A percentile compares a stretch with the other conserved stretches of the same genome.
Conservation (phyloP, 2,888 invertebrate species). For the Barypeithes pellucidus region DNA sequence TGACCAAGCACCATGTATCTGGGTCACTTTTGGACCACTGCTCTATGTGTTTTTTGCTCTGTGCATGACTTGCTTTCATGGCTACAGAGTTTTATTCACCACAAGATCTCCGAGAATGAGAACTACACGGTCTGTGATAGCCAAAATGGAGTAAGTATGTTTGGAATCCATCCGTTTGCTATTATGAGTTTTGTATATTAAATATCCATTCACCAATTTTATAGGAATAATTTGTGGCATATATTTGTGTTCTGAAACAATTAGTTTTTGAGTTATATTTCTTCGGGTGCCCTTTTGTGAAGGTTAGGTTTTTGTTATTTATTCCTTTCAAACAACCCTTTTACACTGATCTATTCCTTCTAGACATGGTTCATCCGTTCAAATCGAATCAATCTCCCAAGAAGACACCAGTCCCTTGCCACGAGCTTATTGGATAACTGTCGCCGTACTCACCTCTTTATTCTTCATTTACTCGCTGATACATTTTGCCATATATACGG, state of each 20-base stretch:
- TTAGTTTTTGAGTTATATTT: no score
- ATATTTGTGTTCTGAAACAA: no score
- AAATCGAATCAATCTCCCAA: conserved; percentile 77
- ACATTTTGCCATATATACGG: conserved; percentile 80
- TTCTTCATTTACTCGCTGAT: conserved; percentile 79
- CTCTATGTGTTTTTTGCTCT: conserved; percentile 77
- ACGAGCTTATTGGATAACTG: conserved; percentile 79
- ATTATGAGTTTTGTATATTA: no score
- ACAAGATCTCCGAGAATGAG: conserved; percentile 64
- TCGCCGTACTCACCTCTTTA: conserved; percentile 76
- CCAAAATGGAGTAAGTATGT: conserved; percentile 66
- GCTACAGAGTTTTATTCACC: conserved; percentile 75
- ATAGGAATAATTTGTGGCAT: no score
- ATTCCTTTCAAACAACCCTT: no score
- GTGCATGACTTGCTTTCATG: conserved; percentile 79
- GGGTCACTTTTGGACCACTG: conserved; percentile 79
- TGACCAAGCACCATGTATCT: conserved; percentile 77
- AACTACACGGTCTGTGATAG: conserved; percentile 66
- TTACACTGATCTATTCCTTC: conserved; percentile 56
- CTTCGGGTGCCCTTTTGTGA: no score
- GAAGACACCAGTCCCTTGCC: conserved; percentile 76
- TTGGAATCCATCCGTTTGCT: no score
- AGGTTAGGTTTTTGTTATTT: no score
- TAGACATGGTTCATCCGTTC: conserved; percentile 81
- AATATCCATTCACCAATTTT: no score